Conservation (phyloP, 2,888 invertebrate genomes). For the Andrena praecox region DNA sequence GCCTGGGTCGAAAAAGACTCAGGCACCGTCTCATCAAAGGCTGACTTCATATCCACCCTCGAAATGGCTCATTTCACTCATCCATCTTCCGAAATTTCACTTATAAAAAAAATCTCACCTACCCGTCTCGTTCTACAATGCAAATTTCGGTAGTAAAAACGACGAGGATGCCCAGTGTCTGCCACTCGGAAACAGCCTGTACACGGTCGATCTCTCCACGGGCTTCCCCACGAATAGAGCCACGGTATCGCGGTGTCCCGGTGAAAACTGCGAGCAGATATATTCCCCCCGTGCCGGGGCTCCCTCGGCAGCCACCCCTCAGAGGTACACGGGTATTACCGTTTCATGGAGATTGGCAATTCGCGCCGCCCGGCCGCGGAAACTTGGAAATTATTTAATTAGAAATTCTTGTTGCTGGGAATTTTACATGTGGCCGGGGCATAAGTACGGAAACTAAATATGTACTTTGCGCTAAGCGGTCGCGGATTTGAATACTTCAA, state of each 20-base stretch:
- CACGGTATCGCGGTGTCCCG: not conserved
- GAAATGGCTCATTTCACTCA: too few species aligned
- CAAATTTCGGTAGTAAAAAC: not conserved
- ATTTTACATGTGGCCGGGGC: slow-evolving; percentile 35
- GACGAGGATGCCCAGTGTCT: not conserved
- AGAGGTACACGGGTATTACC: slow-evolving; percentile 41
- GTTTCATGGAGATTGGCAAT: slow-evolving; percentile 60
- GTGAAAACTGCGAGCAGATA: slow-evolving; percentile 26
- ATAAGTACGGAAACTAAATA: slow-evolving; percentile 32
- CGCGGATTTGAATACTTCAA: slow-evolving; percentile 36
- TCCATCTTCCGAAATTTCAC: too few species aligned
- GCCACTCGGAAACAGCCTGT: slow-evolving; percentile 9
- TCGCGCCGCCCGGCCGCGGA: slow-evolving; percentile 24
- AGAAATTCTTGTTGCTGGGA: slow-evolving; percentile 54
- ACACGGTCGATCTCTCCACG: not conserved
- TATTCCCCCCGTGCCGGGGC: not conserved
- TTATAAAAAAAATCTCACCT: not conserved
- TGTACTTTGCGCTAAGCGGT: slow-evolving; percentile 38
- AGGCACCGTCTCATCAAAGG: too few species aligned
- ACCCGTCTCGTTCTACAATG: not conserved
- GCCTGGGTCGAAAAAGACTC: too few species aligned
- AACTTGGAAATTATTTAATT: slow-evolving; percentile 65
- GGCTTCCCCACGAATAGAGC: not conserved
- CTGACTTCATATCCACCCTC: too few species aligned
- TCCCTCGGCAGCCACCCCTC: not conserved